Base-by-base conservation (phyloP, 2,113 vertebrate species). In the Phalacrocorax carbo region DNA sequence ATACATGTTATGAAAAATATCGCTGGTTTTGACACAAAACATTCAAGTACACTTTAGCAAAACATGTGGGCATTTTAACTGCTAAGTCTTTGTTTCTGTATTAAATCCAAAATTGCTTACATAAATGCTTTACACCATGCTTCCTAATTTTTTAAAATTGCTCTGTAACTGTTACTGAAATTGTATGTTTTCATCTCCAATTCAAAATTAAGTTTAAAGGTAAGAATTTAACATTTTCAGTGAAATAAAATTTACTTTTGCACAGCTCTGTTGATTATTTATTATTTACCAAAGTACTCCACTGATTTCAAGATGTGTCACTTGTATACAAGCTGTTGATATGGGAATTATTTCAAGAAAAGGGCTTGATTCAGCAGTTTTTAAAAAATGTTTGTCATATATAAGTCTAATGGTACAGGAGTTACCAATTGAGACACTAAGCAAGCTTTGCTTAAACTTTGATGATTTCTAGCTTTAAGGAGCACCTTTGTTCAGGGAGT, bases 221-320 rank as follows among this genome's bases (percentile, higher is more conserved):
- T 27, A 81, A 69, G 10, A 52, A 34, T 61, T 76, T 12, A 64
- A 44, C 4, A 2, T 40, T 65, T 64, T 5, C 23, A 13, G 20
- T 7, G 11, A 49, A 90, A 82, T 22, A 22, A 49, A 73, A 88
- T 48, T 75, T 30, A 9, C 15, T 81, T 86, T 65, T 65, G 10
- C 13, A 23, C 23, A 11, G 8, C 1, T 40, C 32, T 61, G 18
- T 57, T 82, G 25, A 25, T n/a, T 34, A 30, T 70, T 79, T 40
- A 9, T 60, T 48, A 20, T 54, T 71, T 57, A 61, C 19, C 12
- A 16, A 85, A 65, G 44, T 10, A 10, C 30, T 64, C 32, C 12
- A 3, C 0, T 1, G 48, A 55, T 68, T 82, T 69, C 79, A 82
- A 80, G 20, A 18, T 0, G 0, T 40, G 29, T 6, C n/a, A 38